Evolutionary conservation across 2,113 vertebrate genomes (phyloP).

Genomic region (Psittacula cyanocephala): DNA sequence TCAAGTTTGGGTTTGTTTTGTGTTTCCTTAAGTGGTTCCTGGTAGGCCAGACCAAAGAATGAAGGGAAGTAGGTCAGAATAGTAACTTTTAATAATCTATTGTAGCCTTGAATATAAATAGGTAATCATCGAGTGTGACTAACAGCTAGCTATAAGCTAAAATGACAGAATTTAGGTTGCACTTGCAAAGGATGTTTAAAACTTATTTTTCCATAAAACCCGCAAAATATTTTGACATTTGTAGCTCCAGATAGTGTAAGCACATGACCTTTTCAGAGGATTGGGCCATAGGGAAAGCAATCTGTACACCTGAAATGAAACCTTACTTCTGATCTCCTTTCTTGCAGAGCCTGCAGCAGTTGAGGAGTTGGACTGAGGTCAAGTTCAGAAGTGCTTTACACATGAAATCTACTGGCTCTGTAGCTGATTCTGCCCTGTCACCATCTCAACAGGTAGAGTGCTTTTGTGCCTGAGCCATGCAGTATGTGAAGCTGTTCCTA

Average conservation of each 20-base stretch:
- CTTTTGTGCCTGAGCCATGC: conserved; percentile 41
- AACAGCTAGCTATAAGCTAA: background rate
- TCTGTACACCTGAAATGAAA: background rate
- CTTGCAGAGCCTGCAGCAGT: conserved; percentile 36
- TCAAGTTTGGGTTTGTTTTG: background rate
- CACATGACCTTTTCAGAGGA: background rate
- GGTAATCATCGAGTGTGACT: background rate
- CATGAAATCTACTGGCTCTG: conserved; percentile 52
- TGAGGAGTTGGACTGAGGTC: conserved; percentile 1
- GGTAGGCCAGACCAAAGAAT: background rate
- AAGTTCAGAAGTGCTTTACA: conserved; percentile 57
- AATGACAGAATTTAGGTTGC: background rate
- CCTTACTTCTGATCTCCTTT: conserved; percentile 6
- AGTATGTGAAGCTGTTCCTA: background rate
- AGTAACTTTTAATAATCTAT: background rate
- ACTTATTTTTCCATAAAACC: background rate
- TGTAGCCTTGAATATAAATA: background rate
- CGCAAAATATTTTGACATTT: background rate
- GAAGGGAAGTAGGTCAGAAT: background rate
- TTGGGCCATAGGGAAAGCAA: background rate
- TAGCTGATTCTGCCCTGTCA: conserved; percentile 28
- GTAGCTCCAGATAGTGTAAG: background rate
- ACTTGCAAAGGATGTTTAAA: background rate
- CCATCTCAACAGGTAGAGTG: conserved; percentile 50
- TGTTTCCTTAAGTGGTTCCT: background rate